Conservation (phyloP, 2,113 vertebrate species). For the Polypterus bichir region DNA sequence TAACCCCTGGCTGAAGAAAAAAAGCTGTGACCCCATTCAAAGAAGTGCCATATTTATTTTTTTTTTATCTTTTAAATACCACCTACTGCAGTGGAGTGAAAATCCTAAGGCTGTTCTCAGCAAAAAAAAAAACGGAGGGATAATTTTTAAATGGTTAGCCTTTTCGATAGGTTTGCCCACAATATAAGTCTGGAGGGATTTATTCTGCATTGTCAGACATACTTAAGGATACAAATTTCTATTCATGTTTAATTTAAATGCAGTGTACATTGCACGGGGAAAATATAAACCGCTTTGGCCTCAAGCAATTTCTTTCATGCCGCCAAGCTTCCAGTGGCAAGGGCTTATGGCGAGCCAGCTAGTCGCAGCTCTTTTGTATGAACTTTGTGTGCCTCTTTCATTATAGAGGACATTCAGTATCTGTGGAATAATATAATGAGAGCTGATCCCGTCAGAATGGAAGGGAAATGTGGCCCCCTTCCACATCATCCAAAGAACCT, state of each 20-base stretch:
- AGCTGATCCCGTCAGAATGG: too few relatives aligned
- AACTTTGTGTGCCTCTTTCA: constrained; percentile 20
- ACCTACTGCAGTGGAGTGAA: constrained; percentile 20
- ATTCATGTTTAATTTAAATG: constrained; percentile 48
- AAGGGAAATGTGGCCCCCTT: too few relatives aligned
- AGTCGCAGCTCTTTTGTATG: constrained; percentile 14
- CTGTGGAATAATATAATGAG: too few relatives aligned
- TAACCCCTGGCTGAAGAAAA: too few relatives aligned
- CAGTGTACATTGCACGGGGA: constrained; percentile 40
- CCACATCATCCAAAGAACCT: too few relatives aligned
- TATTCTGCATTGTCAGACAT: constrained; percentile 34
- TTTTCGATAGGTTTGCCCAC: constrained; percentile 35
- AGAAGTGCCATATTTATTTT: neutral
- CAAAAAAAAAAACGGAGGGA: constrained; percentile 19
- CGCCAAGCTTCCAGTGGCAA: constrained; percentile 28
- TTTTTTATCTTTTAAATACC: constrained; percentile 4
- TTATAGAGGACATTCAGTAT: neutral
- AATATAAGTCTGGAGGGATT: constrained; percentile 27
- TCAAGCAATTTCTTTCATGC: constrained; percentile 34
- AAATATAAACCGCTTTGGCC: constrained; percentile 29
- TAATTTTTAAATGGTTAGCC: constrained; percentile 25
- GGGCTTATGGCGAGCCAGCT: constrained; percentile 17
- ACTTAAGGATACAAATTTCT: constrained; percentile 39
- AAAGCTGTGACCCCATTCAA: constrained; percentile 2
- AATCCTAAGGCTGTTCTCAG: constrained; percentile 23